Conservation (phyloP, 2,888 invertebrate species). For the Agrochola circellaris region DNA sequence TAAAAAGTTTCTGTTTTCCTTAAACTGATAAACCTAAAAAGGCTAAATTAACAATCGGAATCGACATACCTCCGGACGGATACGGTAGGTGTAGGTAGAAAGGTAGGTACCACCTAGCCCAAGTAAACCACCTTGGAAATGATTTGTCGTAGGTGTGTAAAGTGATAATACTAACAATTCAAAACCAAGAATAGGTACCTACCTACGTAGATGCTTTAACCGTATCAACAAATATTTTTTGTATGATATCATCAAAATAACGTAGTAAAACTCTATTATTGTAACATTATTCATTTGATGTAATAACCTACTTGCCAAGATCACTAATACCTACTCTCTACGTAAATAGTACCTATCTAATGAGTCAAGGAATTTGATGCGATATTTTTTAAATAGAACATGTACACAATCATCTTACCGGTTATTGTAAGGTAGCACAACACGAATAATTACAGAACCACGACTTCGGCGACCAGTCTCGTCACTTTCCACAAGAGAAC, state of each 20-base stretch:
- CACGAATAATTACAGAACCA: constrained; percentile 61
- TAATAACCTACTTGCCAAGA: constrained; percentile 49
- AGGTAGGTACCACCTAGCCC: constrained; percentile 5
- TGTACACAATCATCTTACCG: constrained; percentile 70
- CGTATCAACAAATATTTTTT: constrained; percentile 43
- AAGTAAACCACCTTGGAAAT: constrained; percentile 43
- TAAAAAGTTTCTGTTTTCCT: neutral
- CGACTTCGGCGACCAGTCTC: constrained; percentile 64
- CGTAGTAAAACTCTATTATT: constrained; percentile 26
- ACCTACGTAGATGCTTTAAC: neutral
- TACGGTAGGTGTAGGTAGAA: neutral
- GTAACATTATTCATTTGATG: constrained; percentile 21
- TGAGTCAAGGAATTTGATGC: constrained; percentile 45
- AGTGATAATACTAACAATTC: constrained; percentile 17
- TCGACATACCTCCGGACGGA: too few relatives aligned
- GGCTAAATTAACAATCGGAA: neutral
- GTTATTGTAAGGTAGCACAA: constrained; percentile 65
- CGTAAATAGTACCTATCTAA: constrained; percentile 61
- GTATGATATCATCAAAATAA: constrained; percentile 62
- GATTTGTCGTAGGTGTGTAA: constrained; percentile 24
- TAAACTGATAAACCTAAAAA: too few relatives aligned
- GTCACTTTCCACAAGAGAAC: constrained; percentile 69
- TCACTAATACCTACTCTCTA: constrained; percentile 5
- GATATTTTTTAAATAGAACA: constrained; percentile 68
- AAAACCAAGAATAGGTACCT: constrained; percentile 21